phyloP scores from a whole-genome alignment of 2,113 vertebrate species.

The Crotalus viridis region DNA sequence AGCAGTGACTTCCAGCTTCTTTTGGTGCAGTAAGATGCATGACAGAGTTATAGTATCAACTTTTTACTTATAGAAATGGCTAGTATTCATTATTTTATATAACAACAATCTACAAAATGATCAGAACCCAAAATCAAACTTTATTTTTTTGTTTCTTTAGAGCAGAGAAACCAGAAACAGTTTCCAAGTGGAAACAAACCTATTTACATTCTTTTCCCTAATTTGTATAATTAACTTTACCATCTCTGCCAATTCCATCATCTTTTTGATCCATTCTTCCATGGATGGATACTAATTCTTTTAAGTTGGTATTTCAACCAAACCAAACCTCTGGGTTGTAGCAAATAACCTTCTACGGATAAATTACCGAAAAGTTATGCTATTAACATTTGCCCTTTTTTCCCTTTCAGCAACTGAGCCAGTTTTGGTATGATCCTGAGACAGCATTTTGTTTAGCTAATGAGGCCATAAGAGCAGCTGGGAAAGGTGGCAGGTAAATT shows the following conservation, averaged over 20 bases:
- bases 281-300: not conserved
- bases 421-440: constrained; percentile 94
- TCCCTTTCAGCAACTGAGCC: constrained; percentile 84
- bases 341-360: not conserved
- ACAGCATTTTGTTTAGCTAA: constrained; percentile 81
- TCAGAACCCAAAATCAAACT: too few relatives aligned
- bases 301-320: not conserved
- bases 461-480: constrained; percentile 79
- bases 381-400: not conserved
- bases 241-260: not conserved
- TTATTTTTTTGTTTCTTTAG: not conserved
- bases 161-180: not conserved
- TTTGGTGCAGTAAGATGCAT: not conserved
- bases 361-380: not conserved
- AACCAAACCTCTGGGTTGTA: not conserved
- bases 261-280: not conserved
- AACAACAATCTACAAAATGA: not conserved
- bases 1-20: not conserved
- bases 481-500: constrained; percentile 83
- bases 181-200: not conserved
- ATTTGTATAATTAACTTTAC: not conserved
- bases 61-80: not conserved
- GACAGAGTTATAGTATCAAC: not conserved
- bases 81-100: not conserved
- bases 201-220: not conserved